Evolutionary conservation across 2,888 invertebrate genomes (phyloP).

Genomic region (Galerucella pusilla): DNA sequence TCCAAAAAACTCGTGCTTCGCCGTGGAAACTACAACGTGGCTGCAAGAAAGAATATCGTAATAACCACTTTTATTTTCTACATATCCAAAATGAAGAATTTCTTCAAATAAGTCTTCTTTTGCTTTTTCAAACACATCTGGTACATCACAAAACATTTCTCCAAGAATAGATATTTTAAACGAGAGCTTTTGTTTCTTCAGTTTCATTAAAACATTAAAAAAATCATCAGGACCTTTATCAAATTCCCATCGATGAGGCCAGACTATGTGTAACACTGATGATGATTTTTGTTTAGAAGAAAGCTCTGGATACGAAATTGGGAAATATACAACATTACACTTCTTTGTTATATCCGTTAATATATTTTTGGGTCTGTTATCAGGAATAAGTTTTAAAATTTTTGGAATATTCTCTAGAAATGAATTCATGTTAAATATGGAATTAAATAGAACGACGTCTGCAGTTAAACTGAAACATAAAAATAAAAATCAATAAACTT

Average conservation of each 20-base stretch:
- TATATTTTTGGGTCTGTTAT: slow-evolving; percentile 70
- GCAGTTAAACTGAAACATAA: slow-evolving; percentile 70
- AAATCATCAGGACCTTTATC: slow-evolving; percentile 78
- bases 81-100: slow-evolving; percentile 72
- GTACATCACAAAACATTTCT: slow-evolving; percentile 71
- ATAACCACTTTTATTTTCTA: slow-evolving; percentile 69
- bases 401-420: slow-evolving; percentile 72
- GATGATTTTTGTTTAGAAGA: slow-evolving; percentile 38
- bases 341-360: slow-evolving; percentile 69
- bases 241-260: slow-evolving; percentile 85
- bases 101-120: slow-evolving; percentile 64
- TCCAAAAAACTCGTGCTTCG: slow-evolving; percentile 81
- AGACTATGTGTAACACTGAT: slow-evolving; percentile 71
- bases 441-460: slow-evolving; percentile 77
- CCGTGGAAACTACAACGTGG: slow-evolving; percentile 78
- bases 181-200: slow-evolving; percentile 67
- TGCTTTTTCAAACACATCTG: slow-evolving; percentile 71
- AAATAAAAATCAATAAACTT: background rate
- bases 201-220: slow-evolving; percentile 67
- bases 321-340: slow-evolving; percentile 71
- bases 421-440: slow-evolving; percentile 74
- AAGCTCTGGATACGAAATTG: slow-evolving; percentile 51
- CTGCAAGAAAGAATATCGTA: slow-evolving; percentile 68
- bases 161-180: slow-evolving; percentile 74
- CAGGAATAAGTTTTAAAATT: slow-evolving; percentile 75